These are phyloP conservation scores for Coranthus polyacanthus DNA, from an alignment of 2,797 vertebrate genomes.

Conservation along the genomic window DNA sequence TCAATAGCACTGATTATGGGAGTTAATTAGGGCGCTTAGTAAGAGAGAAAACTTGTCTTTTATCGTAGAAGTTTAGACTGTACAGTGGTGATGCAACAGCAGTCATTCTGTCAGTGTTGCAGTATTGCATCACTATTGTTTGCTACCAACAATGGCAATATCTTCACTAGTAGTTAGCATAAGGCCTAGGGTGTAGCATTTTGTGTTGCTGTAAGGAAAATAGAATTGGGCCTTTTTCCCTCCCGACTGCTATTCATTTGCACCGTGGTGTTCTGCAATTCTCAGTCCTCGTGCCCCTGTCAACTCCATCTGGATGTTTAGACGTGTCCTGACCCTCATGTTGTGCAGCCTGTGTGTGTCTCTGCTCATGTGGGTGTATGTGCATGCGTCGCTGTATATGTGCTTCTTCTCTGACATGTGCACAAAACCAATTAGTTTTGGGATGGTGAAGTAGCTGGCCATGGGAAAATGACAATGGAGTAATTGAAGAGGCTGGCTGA, in stretches of 20 bases:
- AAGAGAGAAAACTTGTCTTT: slow-evolving; percentile 49
- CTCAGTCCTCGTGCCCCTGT: slow-evolving; percentile 56
- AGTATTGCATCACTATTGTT: slow-evolving; percentile 49
- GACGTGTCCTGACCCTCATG: slow-evolving; percentile 65
- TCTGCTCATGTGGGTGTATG: slow-evolving; percentile 19
- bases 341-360: slow-evolving; percentile 31
- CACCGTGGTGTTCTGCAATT: slow-evolving; percentile 42
- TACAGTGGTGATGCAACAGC: slow-evolving; percentile 55
- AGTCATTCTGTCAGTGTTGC: slow-evolving; percentile 32
- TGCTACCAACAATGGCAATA: slow-evolving; percentile 21
- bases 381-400: slow-evolving; percentile 34
- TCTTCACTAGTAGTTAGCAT: slow-evolving; percentile 34
- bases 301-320: slow-evolving; percentile 66
- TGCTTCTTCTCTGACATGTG: slow-evolving; percentile 63
- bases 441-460: slow-evolving; percentile 67
- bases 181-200: slow-evolving; percentile 36
- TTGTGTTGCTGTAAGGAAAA: slow-evolving; percentile 37
- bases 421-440: slow-evolving; percentile 84
- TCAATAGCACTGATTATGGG: slow-evolving; percentile 73
- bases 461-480: slow-evolving; percentile 77
- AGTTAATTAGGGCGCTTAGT: slow-evolving; percentile 72
- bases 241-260: slow-evolving; percentile 57
- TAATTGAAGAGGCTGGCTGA: slow-evolving; percentile 78
- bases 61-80: slow-evolving; percentile 48
- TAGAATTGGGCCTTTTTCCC: slow-evolving; percentile 39